Conservation (phyloP, 2,797 vertebrate genomes). For the Poeciliopsis paucimaculata region DNA sequence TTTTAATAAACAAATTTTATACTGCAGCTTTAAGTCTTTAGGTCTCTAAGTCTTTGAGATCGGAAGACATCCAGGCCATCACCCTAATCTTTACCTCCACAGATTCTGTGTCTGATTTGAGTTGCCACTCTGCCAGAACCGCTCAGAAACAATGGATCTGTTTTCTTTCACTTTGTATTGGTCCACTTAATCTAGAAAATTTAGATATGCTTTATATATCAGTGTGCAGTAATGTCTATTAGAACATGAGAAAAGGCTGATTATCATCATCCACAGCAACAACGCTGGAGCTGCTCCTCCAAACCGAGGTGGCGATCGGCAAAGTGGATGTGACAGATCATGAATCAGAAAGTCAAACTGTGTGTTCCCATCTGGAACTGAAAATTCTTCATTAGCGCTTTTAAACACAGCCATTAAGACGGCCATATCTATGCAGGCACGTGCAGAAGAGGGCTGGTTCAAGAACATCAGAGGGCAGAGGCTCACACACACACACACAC, state of each 20-base stretch:
- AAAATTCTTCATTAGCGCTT: conserved; percentile 54
- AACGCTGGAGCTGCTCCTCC: conserved; percentile 24
- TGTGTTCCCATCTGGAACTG: conserved; percentile 54
- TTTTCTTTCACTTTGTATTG: background rate
- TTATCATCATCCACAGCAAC: background rate
- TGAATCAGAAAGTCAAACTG: conserved; percentile 63
- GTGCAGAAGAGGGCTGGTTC: conserved; percentile 1
- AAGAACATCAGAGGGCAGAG: conserved; percentile 17
- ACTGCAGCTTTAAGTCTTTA: too few species aligned
- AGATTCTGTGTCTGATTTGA: background rate
- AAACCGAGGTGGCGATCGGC: conserved; percentile 33
- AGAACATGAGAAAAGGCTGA: background rate
- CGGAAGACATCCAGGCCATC: background rate
- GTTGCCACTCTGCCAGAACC: background rate
- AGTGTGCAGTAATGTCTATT: background rate
- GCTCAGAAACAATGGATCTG: background rate
- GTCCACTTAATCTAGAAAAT: background rate
- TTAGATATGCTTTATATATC: background rate
- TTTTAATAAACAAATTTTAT: too few species aligned
- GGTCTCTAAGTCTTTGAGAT: background rate
- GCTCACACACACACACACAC: background rate
- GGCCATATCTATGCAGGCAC: conserved; percentile 7
- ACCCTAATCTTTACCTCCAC: background rate
- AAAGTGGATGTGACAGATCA: conserved; percentile 58
- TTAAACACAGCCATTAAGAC: conserved; percentile 47